Percentiles rank a stretch among this genome's conserved stretches.
phyloP scores from a whole-genome alignment of 2,888 invertebrate species.

The Loripinus fragilis region DNA sequence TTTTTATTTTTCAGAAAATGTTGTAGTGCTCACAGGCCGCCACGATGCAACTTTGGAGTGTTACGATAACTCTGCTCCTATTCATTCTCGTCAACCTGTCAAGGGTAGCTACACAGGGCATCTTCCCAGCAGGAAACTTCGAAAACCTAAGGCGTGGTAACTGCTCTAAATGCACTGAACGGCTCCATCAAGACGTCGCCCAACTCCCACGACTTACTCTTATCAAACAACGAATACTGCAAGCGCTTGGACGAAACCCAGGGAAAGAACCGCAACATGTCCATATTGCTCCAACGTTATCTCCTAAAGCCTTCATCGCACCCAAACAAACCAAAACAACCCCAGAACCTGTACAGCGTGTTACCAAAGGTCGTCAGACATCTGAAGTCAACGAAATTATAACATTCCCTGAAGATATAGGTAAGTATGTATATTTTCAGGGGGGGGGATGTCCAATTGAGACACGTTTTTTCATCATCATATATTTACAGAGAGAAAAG shows the following conservation, averaged over 20 bases:
- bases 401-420: slow-evolving; percentile 37
- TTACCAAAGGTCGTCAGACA: neutral
- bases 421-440: slow-evolving; percentile 16
- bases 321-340: slow-evolving; percentile 4
- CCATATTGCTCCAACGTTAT: neutral
- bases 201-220: slow-evolving; percentile 45
- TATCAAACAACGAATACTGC: slow-evolving; percentile 50
- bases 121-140: slow-evolving; percentile 24
- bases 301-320: slow-evolving; percentile 1
- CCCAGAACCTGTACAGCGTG: neutral
- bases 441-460: too few relatives aligned
- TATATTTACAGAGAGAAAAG: too few relatives aligned
- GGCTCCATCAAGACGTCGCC: slow-evolving; percentile 26
- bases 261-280: neutral
- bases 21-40: neutral
- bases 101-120: neutral
- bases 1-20: neutral
- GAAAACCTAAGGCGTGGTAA: slow-evolving; percentile 41
- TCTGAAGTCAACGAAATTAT: slow-evolving; percentile 43
- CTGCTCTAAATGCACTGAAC: slow-evolving; percentile 38
- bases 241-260: slow-evolving; percentile 41
- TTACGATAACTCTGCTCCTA: neutral
- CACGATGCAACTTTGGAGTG: neutral
- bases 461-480: too few relatives aligned
- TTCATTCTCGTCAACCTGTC: neutral